These are phyloP conservation scores for Cyclura pinguis DNA, from an alignment of 2,797 vertebrate species.

Conservation along the genomic window DNA sequence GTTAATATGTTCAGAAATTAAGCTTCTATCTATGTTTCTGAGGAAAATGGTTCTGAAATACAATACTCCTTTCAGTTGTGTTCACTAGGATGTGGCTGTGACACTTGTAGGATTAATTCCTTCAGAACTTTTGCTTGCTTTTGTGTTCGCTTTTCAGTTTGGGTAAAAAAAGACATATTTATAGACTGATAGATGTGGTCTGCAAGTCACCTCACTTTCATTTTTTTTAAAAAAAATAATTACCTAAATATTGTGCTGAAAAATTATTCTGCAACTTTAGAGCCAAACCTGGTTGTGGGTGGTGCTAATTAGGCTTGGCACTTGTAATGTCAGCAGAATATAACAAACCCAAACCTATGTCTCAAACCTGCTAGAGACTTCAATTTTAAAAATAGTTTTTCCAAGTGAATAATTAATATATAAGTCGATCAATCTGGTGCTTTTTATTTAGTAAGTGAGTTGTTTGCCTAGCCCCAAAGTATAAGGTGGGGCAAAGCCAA, in stretches of 20 bases:
- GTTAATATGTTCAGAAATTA: background rate
- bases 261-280: background rate
- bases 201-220: too few relatives aligned
- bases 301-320: background rate
- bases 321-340: too few relatives aligned
- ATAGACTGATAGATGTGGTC: background rate
- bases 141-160: background rate
- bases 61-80: background rate
- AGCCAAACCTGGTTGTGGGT: background rate
- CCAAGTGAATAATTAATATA: background rate
- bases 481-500: background rate
- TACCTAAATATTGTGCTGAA: background rate
- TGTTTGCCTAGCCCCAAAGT: too few relatives aligned
- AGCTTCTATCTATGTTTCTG: background rate
- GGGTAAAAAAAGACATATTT: background rate
- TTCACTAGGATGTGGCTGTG: background rate
- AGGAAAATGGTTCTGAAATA: background rate
- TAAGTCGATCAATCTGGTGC: background rate
- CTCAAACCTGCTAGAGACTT: too few relatives aligned
- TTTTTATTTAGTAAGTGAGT: background rate
- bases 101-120: background rate
- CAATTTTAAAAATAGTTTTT: too few relatives aligned
- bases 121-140: background rate
- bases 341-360: too few relatives aligned
- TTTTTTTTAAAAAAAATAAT: too few relatives aligned